Evolutionary conservation across 2,113 vertebrate genomes (phyloP).

Genomic region (Tragelaphus scriptus): DNA sequence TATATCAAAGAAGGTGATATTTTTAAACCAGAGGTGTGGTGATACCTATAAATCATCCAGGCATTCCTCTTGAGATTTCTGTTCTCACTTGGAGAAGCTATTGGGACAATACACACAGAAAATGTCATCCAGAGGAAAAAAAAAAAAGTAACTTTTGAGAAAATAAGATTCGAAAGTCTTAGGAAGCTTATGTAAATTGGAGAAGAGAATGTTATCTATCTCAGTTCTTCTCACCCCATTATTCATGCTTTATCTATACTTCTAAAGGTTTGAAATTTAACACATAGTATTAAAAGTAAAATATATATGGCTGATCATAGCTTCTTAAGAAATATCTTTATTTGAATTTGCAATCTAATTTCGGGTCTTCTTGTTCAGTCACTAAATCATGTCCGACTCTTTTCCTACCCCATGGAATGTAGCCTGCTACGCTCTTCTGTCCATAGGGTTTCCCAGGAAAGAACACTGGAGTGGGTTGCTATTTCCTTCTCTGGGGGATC

Average conservation of each 20-base stretch:
- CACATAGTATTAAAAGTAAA: background rate
- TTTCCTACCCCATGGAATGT: background rate
- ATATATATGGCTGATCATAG: background rate
- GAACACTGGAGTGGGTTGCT: background rate
- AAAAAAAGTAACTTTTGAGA: background rate
- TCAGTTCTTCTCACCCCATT: background rate
- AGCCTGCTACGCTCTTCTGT: background rate
- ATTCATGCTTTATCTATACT: background rate
- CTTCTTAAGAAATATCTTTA: background rate
- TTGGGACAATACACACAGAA: background rate
- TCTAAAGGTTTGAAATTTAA: background rate
- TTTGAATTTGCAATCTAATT: background rate
- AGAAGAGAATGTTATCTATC: background rate
- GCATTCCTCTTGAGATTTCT: constrained; percentile 19
- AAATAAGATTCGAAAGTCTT: background rate
- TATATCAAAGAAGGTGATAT: background rate
- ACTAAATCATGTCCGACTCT: fast-evolving
- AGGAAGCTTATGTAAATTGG: background rate
- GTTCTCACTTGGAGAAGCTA: constrained; percentile 24
- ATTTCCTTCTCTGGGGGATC: background rate
- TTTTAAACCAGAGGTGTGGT: constrained; percentile 28
- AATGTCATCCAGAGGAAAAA: background rate
- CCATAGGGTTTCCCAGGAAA: background rate
- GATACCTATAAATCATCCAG: constrained; percentile 19
- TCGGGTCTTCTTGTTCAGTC: background rate